phyloP scores from a whole-genome alignment of 2,888 invertebrate species.

The Colletes collaris region DNA sequence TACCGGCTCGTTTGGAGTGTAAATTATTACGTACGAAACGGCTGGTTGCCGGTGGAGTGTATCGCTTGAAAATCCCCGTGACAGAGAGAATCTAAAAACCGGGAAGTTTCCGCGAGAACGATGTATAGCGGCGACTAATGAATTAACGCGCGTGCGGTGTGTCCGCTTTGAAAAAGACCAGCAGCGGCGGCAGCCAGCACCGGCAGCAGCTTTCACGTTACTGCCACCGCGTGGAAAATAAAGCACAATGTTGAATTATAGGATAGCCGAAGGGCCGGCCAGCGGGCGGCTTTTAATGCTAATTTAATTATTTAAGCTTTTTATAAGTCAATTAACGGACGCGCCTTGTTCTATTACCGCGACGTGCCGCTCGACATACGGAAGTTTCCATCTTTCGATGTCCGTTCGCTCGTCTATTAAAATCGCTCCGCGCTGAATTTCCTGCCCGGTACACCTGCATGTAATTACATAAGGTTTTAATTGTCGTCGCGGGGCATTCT shows the following conservation, averaged over 20 bases:
- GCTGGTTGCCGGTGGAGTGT: slow-evolving; percentile 37
- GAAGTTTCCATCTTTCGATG: slow-evolving; percentile 52
- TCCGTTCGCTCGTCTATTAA: slow-evolving; percentile 18
- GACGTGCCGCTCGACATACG: slow-evolving; percentile 16
- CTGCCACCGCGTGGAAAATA: slow-evolving; percentile 62
- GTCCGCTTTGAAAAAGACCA: slow-evolving; percentile 69
- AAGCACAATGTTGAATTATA: slow-evolving; percentile 70
- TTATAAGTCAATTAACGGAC: slow-evolving; percentile 71
- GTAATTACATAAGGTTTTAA: slow-evolving; percentile 2
- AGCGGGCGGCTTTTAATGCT: slow-evolving; percentile 69
- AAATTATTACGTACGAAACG: slow-evolving; percentile 67
- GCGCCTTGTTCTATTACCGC: slow-evolving; percentile 42
- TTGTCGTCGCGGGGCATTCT: slow-evolving; percentile 3
- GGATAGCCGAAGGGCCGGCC: slow-evolving; percentile 59
- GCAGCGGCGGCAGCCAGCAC: slow-evolving; percentile 34
- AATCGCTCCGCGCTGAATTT: not conserved
- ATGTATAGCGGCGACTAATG: slow-evolving; percentile 70
- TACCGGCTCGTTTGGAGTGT: slow-evolving; percentile 63
- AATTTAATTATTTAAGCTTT: slow-evolving; percentile 72
- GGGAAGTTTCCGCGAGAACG: slow-evolving; percentile 70
- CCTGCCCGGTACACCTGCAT: not conserved
- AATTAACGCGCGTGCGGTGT: slow-evolving; percentile 71
- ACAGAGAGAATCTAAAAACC: slow-evolving; percentile 71
- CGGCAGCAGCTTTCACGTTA: slow-evolving; percentile 64
- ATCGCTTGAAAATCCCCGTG: slow-evolving; percentile 65